Conservation (phyloP, 2,888 invertebrate species). For the Drosophila setosimentum region DNA sequence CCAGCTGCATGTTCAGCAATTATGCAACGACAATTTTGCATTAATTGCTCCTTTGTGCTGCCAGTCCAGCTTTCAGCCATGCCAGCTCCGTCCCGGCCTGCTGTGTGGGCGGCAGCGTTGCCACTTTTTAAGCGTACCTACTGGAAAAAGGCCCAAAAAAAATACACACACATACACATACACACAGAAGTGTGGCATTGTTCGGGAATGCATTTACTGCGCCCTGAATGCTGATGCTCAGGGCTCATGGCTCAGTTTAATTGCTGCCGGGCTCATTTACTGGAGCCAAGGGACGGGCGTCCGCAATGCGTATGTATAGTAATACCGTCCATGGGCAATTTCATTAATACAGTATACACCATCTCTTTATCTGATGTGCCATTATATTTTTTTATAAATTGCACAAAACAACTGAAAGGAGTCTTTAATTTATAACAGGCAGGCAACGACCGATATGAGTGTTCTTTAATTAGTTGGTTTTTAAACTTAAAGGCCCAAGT, state of each 20-base stretch:
- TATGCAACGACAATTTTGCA: slow-evolving; percentile 81
- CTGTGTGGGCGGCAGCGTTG: slow-evolving; percentile 37
- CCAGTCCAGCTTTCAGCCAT: slow-evolving; percentile 12
- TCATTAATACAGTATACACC: slow-evolving; percentile 46
- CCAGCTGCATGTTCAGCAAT: slow-evolving; percentile 79
- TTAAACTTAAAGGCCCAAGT: not conserved
- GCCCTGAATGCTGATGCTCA: slow-evolving; percentile 11
- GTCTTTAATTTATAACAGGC: not conserved
- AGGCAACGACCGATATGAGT: not conserved
- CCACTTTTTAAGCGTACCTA: slow-evolving; percentile 31
- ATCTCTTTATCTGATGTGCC: slow-evolving; percentile 24
- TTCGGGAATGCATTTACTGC: slow-evolving; percentile 67
- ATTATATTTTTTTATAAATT: slow-evolving; percentile 19
- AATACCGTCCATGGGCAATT: slow-evolving; percentile 48
- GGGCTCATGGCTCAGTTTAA: slow-evolving; percentile 61
- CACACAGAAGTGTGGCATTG: slow-evolving; percentile 35
- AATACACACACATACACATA: not conserved
- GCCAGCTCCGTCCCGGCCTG: slow-evolving; percentile 23
- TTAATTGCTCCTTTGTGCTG: slow-evolving; percentile 82
- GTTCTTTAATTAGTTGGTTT: not conserved
- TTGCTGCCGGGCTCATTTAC: slow-evolving; percentile 67
- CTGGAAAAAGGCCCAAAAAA: slow-evolving; percentile 34
- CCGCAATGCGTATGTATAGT: slow-evolving; percentile 33
- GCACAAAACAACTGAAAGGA: slow-evolving; percentile 1
- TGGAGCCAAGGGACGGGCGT: not conserved